Evolutionary conservation across 2,113 vertebrate genomes (phyloP), one percentile per base, ranked within the genome.

Genomic region (Cepphus grylle): DNA sequence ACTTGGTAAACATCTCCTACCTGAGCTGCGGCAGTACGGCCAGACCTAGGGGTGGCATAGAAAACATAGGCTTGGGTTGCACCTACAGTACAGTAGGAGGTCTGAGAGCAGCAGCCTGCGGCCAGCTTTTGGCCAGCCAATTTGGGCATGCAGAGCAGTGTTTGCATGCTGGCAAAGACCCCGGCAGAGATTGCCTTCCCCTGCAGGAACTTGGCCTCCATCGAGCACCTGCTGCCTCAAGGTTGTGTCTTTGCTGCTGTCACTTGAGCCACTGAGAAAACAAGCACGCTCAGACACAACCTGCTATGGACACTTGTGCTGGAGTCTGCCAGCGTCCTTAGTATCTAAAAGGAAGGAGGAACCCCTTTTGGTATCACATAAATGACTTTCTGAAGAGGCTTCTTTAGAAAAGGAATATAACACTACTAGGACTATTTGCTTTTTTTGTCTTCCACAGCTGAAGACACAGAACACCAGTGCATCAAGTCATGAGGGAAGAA

Each of bases 161-260:
- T 45, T 56, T 40, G 12, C 9, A 8, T 17, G n/a, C n/a, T 78
- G 77, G 21, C 2, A 2, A 91, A 27, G 65, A 58, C 9, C 10
- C 30, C 5, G 0, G 38, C 36, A 94, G 59, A 50, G 6, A 25
- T 16, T 70, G 55, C 42, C 40, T 90, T 89, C 42, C 17, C 22
- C 42, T 73, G 15, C 15, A 45, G 80, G 62, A 83, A n/a, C 27
- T 53, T 12, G 29, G 17, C 8, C 38, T 71, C 42, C 50, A 56
- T 3, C 0, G 0, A 71, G 42, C 0, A 0, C n/a, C 86, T 56
- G 8, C 63, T 84, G 36, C 36, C 43, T 52, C 20, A 5, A 23
- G 18, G 18, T 5, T 83, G 43, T 36, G 15, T 26, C 59, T 63
- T 81, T 71, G 42, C 40, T 69, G 72, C 40, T 72, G 23, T 53